These are phyloP conservation scores for Neoniphon sammara DNA, from an alignment of 2,797 vertebrate genomes.

Conservation along the genomic window DNA sequence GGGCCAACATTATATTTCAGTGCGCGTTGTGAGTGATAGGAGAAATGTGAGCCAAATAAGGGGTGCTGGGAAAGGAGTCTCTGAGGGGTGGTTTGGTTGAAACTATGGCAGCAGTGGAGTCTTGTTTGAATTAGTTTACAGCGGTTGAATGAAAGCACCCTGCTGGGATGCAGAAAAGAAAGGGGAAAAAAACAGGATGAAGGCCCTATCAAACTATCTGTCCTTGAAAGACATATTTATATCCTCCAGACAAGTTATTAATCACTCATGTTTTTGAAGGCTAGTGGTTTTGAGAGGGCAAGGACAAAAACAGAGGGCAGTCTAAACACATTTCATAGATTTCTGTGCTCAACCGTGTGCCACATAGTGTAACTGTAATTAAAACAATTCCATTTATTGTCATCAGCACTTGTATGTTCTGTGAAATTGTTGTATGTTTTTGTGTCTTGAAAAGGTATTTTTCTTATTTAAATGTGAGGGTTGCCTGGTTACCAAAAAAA, in stretches of 20 bases:
- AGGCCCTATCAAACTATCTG: conserved; percentile 80
- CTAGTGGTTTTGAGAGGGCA: conserved; percentile 18
- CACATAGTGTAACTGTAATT: conserved; percentile 83
- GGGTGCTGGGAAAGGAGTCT: conserved; percentile 17
- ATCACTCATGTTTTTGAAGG: conserved; percentile 80
- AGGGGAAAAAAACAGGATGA: conserved; percentile 57
- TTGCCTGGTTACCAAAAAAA: no score
- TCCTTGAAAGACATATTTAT: conserved; percentile 85
- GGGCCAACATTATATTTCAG: conserved; percentile 31
- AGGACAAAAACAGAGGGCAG: conserved; percentile 7
- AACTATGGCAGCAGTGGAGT: conserved; percentile 36
- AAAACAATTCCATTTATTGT: conserved; percentile 86
- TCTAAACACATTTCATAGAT: conserved; percentile 76
- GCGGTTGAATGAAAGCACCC: conserved; percentile 73
- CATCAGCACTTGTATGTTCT: conserved; percentile 64
- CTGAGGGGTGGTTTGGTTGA: conserved; percentile 29
- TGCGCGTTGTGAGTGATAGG: conserved; percentile 26
- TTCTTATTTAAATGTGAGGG: no score
- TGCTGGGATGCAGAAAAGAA: conserved; percentile 62
- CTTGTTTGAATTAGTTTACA: conserved; percentile 73
- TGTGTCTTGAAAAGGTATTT: not conserved
- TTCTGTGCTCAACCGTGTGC: conserved; percentile 84
- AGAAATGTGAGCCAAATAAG: conserved; percentile 35
- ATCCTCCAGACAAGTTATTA: conserved; percentile 88
- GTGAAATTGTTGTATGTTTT: not conserved